A percentile compares a stretch with the other conserved stretches of the same genome.
phyloP scores from a whole-genome alignment of 2,797 vertebrate genomes.

The Clarias pachynema region DNA sequence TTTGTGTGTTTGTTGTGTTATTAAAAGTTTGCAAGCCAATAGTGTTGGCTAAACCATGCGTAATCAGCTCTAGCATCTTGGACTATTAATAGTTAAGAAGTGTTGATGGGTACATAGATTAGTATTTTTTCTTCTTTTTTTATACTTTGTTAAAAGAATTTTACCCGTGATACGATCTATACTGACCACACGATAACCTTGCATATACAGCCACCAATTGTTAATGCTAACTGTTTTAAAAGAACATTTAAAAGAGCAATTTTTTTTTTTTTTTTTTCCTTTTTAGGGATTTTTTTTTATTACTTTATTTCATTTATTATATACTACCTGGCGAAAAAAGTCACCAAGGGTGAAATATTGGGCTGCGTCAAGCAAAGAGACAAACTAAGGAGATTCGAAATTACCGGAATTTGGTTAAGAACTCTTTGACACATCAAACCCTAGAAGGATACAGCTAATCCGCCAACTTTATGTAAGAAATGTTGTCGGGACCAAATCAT shows the following conservation, averaged over 20 bases:
- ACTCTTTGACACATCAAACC: no score
- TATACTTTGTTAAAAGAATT: neutral
- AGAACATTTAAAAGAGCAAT: neutral
- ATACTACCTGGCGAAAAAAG: neutral
- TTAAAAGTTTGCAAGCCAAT: constrained; percentile 37
- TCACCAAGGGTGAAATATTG: no score
- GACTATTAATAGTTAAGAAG: neutral
- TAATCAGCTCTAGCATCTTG: constrained; percentile 7
- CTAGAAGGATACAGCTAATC: no score
- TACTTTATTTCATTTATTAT: neutral
- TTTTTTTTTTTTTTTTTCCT: neutral
- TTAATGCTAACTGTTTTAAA: neutral
- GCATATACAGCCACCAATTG: neutral
- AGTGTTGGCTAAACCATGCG: constrained; percentile 28
- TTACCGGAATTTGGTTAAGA: no score
- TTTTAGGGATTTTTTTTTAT: neutral
- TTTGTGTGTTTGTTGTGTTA: constrained; percentile 43
- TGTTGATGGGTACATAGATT: no score
- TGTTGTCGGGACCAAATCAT: no score
- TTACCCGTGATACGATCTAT: neutral
- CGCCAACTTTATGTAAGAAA: no score
- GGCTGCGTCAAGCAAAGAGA: no score
- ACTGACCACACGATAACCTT: neutral
- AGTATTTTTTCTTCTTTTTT: neutral
- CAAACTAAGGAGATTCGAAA: no score